Base-by-base conservation (phyloP, 2,113 vertebrate species). In the Tragelaphus buxtoni region DNA sequence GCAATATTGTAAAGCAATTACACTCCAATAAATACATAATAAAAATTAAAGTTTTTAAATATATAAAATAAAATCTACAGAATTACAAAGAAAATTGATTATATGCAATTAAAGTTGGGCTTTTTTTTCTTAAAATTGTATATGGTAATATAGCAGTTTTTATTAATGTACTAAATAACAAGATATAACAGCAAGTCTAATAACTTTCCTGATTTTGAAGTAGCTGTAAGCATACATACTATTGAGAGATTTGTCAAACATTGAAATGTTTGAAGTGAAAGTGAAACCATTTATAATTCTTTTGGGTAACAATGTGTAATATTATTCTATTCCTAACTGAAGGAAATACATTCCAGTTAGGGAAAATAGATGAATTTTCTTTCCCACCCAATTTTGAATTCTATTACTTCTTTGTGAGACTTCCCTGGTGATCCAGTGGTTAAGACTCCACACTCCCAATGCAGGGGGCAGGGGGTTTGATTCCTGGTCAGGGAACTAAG, bases 61-160 rank as follows among this genome's bases (percentile, higher is more conserved):
- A 32, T 17, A 89, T 89, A 96, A 88, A 94, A 82, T 88, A 51
- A 94, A 84, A 92, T 35, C 16, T 65, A 94, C 17, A 63, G 47
- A 79, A 88, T 83, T 95, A 83, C 76, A 65, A 94, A 88, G 39
- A 60, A 82, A 89, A 74, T 28, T 81, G 45, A 94, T 63, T 92
- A 80, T 45, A 76, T n/a, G 16, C 35, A 45, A 82, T 77, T 82
- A 91, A 9, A 86, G 7, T 45, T 84, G 28, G 22, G 18, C 20
- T 53, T 49, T 56, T 89, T 96, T 91, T 92, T 82, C 85, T 90
- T 65, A 69, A 60, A 74, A 88, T 80, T 42, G 20, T 49, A 1
- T 35, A 47, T 72, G 35, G 35, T 72, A 51, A 88, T 60, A 91
- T 1, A 90, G 17, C 17, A 35, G 42, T 79, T 91, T 86, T 55